Conservation (phyloP, 2,888 invertebrate genomes). For the Torymus texanus region DNA sequence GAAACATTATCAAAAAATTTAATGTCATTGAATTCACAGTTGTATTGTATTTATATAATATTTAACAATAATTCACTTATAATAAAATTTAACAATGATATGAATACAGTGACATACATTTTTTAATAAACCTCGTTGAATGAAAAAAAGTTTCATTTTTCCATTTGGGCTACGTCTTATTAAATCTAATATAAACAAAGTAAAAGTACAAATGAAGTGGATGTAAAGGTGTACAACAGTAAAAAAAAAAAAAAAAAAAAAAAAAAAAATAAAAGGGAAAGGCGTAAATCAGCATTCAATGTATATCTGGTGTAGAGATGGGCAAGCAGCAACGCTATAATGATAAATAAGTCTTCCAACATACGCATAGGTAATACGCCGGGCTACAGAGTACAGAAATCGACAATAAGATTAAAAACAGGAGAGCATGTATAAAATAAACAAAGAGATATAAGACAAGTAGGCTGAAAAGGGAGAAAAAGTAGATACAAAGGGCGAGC, state of each 20-base stretch:
- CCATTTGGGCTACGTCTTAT: slow-evolving; percentile 31
- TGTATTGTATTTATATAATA: no score
- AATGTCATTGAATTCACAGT: neutral
- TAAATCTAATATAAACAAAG: slow-evolving; percentile 3
- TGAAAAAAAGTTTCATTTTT: slow-evolving; percentile 21
- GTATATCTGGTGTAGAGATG: slow-evolving; percentile 35
- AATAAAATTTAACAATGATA: no score
- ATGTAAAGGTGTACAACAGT: slow-evolving; percentile 8
- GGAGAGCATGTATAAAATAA: slow-evolving; percentile 4
- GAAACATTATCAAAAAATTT: neutral
- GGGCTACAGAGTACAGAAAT: slow-evolving; percentile 14
- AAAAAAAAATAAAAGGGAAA: neutral
- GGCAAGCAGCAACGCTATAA: slow-evolving; percentile 39
- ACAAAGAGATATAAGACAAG: neutral
- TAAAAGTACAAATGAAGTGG: slow-evolving; percentile 21
- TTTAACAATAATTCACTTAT: no score
- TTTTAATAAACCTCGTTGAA: neutral
- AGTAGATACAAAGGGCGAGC: slow-evolving; percentile 23
- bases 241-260: slow-evolving; percentile 3
- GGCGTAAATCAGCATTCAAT: slow-evolving; percentile 19
- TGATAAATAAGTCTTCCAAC: slow-evolving; percentile 24
- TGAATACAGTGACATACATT: neutral
- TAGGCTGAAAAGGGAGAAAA: slow-evolving; percentile 8
- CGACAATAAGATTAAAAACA: slow-evolving; percentile 19
- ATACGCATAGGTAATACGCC: slow-evolving; percentile 37